Percentiles rank a stretch among this genome's conserved stretches.
Evolutionary conservation across 2,888 invertebrate genomes (phyloP).

Genomic region (Criorhina ranunculi): DNA sequence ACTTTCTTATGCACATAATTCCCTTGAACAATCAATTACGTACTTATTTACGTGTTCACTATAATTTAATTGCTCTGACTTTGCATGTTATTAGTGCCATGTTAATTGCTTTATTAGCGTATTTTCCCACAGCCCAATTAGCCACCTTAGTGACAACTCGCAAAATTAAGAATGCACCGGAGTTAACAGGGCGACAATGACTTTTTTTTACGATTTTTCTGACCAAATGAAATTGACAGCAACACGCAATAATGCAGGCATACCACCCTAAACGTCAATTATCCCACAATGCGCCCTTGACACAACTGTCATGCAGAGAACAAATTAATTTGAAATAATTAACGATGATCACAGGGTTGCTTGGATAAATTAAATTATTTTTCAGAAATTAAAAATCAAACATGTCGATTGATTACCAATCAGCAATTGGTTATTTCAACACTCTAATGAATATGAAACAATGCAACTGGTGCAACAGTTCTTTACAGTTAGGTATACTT

Average conservation of each 20-base stretch:
- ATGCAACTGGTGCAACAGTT: no score
- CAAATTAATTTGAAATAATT: conserved; percentile 21
- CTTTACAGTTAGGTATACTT: no score
- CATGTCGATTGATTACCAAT: no score
- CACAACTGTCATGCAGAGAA: conserved; percentile 28
- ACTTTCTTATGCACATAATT: neutral
- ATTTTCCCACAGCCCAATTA: neutral
- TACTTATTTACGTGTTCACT: neutral
- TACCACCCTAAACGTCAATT: conserved; percentile 8
- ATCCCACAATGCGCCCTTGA: neutral
- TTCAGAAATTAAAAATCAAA: no score
- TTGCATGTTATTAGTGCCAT: neutral
- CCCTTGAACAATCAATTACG: neutral
- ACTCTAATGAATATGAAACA: no score
- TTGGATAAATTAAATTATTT: no score
- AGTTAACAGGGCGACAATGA: neutral
- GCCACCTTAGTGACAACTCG: neutral
- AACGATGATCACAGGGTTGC: neutral
- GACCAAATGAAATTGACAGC: conserved; percentile 23
- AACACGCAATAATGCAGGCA: conserved; percentile 9
- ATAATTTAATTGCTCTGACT: neutral
- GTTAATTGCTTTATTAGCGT: conserved; percentile 9
- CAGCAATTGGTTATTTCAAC: no score
- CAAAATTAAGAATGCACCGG: conserved; percentile 18
- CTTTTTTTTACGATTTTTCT: conserved; percentile 1